A percentile compares a stretch with the other conserved stretches of the same genome.
Conservation (phyloP, 2,113 vertebrate genomes). For the Alaudala cheleensis region DNA sequence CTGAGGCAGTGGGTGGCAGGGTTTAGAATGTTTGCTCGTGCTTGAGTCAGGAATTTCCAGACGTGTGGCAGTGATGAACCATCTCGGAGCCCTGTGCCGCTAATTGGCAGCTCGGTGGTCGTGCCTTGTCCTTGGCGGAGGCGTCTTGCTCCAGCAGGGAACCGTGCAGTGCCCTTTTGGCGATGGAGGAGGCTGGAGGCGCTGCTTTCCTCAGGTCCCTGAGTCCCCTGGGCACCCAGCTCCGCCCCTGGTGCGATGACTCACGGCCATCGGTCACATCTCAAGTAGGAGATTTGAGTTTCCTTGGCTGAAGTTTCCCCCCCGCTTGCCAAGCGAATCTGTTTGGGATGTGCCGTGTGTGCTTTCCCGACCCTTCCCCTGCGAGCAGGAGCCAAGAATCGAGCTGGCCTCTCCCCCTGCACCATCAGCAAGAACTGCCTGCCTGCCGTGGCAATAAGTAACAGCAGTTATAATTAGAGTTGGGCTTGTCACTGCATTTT, state of each 20-base stretch:
- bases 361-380: background rate
- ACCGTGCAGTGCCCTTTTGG: accelerated
- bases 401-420: background rate
- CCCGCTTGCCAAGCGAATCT: background rate
- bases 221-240: background rate
- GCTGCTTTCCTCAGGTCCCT: accelerated
- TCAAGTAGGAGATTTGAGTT: background rate
- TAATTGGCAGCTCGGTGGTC: accelerated
- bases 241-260: background rate
- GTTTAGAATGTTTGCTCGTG: background rate
- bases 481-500: background rate
- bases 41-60: background rate
- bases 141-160: background rate
- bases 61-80: accelerated
- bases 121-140: accelerated
- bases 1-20: background rate
- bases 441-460: background rate
- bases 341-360: background rate
- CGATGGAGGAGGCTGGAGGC: background rate
- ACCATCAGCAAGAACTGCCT: background rate
- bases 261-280: background rate
- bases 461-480: background rate
- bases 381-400: background rate
- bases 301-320: background rate
- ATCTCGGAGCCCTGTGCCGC: accelerated